These are phyloP conservation scores for Penaeus indicus DNA, from an alignment of 1,140 invertebrate species.

Conservation along the genomic window DNA sequence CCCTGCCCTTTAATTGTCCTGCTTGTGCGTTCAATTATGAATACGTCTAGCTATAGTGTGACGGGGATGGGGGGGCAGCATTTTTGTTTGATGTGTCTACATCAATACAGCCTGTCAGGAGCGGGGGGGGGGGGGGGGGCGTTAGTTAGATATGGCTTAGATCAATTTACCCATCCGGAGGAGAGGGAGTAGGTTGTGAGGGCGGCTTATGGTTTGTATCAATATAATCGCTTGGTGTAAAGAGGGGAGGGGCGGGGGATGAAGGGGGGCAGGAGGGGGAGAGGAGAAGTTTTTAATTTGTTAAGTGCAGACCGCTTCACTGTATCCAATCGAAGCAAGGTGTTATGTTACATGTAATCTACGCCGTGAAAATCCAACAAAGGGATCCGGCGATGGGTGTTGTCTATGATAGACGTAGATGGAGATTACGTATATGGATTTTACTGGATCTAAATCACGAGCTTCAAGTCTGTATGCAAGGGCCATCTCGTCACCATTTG, in stretches of 20 bases:
- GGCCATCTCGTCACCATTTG: no score
- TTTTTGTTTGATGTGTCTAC: not conserved
- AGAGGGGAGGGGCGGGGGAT: not conserved
- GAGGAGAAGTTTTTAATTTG: not conserved
- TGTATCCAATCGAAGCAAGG: no score
- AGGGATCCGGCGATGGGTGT: no score
- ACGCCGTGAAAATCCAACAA: no score
- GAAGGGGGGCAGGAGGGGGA: not conserved
- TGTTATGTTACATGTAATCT: no score
- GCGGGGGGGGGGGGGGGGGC: not conserved
- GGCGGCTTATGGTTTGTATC: no score
- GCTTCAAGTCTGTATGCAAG: no score
- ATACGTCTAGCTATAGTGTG: slow-evolving; percentile 26
- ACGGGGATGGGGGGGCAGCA: not conserved
- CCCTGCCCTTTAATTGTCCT: slow-evolving; percentile 49
- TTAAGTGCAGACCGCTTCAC: no score
- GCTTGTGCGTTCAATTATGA: slow-evolving; percentile 40
- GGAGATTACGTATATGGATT: no score
- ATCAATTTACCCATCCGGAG: not conserved
- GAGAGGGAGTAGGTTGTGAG: no score
- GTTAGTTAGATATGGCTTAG: not conserved
- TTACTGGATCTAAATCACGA: no score
- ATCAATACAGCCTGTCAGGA: not conserved
- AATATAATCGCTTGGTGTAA: not conserved
- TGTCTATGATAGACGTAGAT: no score